A percentile compares a stretch with the other conserved stretches of the same genome.
phyloP scores from a whole-genome alignment of 2,797 vertebrate species.

The Melanotaenia boesemani region DNA sequence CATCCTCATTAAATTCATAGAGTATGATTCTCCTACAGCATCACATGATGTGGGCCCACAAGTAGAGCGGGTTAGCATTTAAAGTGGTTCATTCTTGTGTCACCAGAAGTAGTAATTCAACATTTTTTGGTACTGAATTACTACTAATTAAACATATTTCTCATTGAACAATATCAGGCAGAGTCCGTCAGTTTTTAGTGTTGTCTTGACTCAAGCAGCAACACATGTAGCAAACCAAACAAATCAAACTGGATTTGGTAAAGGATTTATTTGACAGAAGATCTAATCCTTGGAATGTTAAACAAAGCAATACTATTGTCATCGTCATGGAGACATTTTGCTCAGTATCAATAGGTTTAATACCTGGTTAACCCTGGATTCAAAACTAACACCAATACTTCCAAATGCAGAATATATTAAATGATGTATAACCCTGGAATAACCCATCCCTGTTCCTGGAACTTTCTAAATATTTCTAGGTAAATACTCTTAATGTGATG shows the following conservation, averaged over 20 bases:
- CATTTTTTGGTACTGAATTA: background rate
- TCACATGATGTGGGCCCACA: background rate
- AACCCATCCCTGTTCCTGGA: background rate
- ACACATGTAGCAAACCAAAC: background rate
- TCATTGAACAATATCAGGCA: background rate
- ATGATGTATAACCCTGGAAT: background rate
- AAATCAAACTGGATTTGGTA: conserved; percentile 5
- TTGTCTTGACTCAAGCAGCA: background rate
- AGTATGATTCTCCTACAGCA: background rate
- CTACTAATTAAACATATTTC: background rate
- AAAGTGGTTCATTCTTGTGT: background rate
- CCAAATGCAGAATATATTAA: background rate
- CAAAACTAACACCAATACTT: background rate
- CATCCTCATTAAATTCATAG: background rate
- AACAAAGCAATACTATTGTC: background rate
- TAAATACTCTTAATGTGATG: background rate
- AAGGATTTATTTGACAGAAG: background rate
- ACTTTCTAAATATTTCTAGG: background rate
- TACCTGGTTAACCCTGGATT: background rate
- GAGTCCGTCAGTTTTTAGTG: background rate
- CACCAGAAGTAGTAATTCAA: background rate
- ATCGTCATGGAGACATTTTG: background rate
- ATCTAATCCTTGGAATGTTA: background rate
- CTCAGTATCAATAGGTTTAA: background rate
- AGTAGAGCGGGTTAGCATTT: background rate